Percentiles rank a stretch among this genome's conserved stretches.
phyloP scores from a whole-genome alignment of 2,113 vertebrate species.

The Gavialis gangeticus region DNA sequence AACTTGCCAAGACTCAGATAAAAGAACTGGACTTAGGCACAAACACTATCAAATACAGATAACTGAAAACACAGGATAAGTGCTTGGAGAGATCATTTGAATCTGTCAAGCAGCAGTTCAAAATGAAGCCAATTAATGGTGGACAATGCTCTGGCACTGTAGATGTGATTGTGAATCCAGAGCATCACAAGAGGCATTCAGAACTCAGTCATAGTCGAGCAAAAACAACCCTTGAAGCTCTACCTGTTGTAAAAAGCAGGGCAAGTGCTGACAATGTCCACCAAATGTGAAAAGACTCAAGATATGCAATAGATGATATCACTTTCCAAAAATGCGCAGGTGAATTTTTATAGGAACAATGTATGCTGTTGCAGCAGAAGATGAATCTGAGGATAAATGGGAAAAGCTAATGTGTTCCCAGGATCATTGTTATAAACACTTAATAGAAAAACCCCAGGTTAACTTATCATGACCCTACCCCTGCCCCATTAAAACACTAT shows the following conservation, averaged over 20 bases:
- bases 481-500: background rate
- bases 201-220: background rate
- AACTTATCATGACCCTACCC: no score
- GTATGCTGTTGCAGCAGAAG: background rate
- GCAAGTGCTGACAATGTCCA: background rate
- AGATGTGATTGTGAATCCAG: background rate
- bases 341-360: background rate
- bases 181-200: background rate
- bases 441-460: no score
- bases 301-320: background rate
- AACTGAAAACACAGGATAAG: no score
- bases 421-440: background rate
- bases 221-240: background rate
- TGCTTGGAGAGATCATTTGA: background rate
- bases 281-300: no score
- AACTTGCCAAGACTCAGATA: background rate
- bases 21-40: no score
- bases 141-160: no score
- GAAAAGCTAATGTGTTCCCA: background rate
- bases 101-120: no score
- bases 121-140: no score
- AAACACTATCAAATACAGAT: no score
- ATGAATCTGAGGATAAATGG: background rate
- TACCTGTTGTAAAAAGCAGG: background rate
- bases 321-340: background rate